These are phyloP conservation scores for Pseudachorutes palmiensis DNA, from an alignment of 1,140 invertebrate genomes.

Conservation along the genomic window DNA sequence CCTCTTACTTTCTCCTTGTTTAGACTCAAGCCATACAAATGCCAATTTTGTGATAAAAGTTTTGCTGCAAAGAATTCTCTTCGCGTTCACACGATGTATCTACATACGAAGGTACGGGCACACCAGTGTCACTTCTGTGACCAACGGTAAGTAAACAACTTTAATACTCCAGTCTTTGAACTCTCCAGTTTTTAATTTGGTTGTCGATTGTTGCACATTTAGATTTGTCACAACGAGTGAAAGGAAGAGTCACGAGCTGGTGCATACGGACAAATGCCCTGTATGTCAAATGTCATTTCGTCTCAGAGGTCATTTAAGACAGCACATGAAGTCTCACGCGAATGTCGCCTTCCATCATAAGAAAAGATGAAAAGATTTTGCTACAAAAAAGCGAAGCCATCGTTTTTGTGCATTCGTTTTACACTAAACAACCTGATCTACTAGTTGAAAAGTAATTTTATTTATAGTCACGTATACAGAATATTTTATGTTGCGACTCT, in stretches of 20 bases:
- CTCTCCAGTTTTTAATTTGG: no score
- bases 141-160: not conserved
- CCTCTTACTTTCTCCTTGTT: not conserved
- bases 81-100: slow-evolving; percentile 17
- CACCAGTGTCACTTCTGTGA: slow-evolving; percentile 14
- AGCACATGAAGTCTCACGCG: slow-evolving; percentile 15
- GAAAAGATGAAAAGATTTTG: no score
- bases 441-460: no score
- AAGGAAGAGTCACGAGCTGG: slow-evolving; percentile 12
- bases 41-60: slow-evolving; percentile 14
- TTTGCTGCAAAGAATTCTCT: slow-evolving; percentile 17
- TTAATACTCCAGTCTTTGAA: no score
- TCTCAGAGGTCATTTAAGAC: slow-evolving; percentile 11
- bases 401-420: no score
- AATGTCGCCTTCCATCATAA: slow-evolving; percentile 13
- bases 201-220: not conserved
- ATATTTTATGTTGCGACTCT: no score
- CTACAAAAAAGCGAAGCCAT: no score
- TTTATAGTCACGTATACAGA: no score
- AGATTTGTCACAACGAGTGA: slow-evolving; percentile 18
- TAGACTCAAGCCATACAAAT: slow-evolving; percentile 9
- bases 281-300: slow-evolving; percentile 14
- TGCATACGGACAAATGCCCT: slow-evolving; percentile 17
- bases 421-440: no score
- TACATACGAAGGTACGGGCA: slow-evolving; percentile 14